These are phyloP conservation scores for Ctenodactylus gundi DNA, from an alignment of 2,113 vertebrate species.

Conservation along the genomic window DNA sequence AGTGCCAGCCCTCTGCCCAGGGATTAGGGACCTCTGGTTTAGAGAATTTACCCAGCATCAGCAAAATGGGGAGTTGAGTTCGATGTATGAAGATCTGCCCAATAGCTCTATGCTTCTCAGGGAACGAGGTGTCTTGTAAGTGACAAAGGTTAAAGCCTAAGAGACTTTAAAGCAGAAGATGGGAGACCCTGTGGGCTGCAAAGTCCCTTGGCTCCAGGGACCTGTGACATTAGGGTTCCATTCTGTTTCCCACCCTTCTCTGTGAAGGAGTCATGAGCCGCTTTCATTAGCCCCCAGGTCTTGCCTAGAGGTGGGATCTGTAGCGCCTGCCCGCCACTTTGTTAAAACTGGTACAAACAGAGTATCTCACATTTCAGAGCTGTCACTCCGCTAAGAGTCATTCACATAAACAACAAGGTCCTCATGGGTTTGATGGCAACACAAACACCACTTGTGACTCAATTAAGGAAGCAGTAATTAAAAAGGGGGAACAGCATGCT, in stretches of 20 bases:
- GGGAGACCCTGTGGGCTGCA: background rate
- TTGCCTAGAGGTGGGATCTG: background rate
- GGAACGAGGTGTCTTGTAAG: background rate
- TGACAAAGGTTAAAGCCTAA: background rate
- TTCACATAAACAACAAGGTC: slow-evolving; percentile 73
- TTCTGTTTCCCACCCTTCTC: background rate
- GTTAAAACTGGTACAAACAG: slow-evolving; percentile 52
- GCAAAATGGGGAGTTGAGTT: background rate
- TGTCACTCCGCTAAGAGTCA: slow-evolving; percentile 74
- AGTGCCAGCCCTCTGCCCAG: no score
- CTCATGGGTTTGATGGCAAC: slow-evolving; percentile 74
- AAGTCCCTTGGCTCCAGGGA: background rate
- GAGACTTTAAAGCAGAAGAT: background rate
- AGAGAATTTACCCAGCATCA: background rate
- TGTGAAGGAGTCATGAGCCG: background rate
- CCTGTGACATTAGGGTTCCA: background rate
- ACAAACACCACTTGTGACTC: slow-evolving; percentile 79
- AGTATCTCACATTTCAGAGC: slow-evolving; percentile 49
- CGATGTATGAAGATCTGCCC: background rate
- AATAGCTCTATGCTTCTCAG: background rate
- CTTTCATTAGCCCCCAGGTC: background rate
- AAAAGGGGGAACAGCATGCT: slow-evolving; percentile 42
- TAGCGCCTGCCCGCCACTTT: background rate
- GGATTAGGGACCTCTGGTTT: no score
- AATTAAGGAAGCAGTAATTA: slow-evolving; percentile 78